These are phyloP conservation scores for Furcifer pardalis DNA, from an alignment of 2,797 vertebrate species.

Conservation along the genomic window DNA sequence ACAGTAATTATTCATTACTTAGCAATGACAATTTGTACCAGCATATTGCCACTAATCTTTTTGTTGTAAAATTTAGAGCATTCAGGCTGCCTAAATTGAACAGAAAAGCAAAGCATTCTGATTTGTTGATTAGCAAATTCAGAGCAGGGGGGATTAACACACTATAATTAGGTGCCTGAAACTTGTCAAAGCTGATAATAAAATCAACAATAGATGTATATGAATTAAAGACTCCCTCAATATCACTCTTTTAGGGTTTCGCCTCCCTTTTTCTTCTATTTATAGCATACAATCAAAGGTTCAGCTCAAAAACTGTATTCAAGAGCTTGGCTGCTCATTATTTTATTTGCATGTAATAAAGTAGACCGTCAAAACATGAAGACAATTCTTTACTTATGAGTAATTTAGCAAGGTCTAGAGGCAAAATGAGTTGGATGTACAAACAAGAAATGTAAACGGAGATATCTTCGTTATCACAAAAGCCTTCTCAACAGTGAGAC, in stretches of 20 bases:
- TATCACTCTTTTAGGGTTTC: background rate
- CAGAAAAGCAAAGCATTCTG: constrained; percentile 21
- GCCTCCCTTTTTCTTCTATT: background rate
- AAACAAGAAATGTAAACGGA: constrained; percentile 2
- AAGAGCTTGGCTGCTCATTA: background rate
- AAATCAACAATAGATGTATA: background rate
- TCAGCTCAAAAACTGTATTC: background rate
- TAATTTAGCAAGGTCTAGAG: constrained; percentile 8
- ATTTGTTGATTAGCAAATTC: background rate
- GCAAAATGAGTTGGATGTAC: background rate
- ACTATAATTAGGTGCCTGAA: constrained; percentile 11
- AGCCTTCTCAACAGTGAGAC: constrained; percentile 14
- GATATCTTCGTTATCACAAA: constrained; percentile 20
- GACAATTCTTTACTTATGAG: constrained; percentile 14
- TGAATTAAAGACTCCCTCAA: background rate
- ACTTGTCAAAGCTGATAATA: constrained; percentile 11
- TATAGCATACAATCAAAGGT: background rate
- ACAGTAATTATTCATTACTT: constrained; percentile 43
- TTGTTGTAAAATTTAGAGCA: background rate
- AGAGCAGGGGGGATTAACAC: constrained; percentile 24
- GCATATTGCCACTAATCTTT: constrained; percentile 27
- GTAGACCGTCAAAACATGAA: background rate
- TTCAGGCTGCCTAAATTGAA: constrained; percentile 17
- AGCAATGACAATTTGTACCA: constrained; percentile 22
- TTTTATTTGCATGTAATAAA: background rate